A percentile compares a stretch with the other conserved stretches of the same genome.
phyloP scores from a whole-genome alignment of 2,888 invertebrate species.

The Amphipyra tragopoginis region DNA sequence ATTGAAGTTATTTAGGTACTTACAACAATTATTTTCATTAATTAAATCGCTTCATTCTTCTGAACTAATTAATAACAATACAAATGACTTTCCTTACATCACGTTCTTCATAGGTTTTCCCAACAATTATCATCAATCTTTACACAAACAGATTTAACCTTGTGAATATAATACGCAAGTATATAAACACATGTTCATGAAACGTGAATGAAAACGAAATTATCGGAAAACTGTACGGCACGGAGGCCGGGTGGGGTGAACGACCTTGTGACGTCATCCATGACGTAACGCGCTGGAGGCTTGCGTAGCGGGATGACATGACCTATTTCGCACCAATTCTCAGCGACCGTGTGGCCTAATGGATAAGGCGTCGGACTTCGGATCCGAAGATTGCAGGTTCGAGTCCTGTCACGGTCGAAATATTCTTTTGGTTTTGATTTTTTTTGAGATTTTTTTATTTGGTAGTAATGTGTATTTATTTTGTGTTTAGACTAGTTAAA shows the following conservation, averaged over 20 bases:
- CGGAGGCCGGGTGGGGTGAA: constrained; percentile 49
- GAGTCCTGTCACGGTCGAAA: constrained; percentile 90
- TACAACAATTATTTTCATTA: not conserved
- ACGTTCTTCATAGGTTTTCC: constrained; percentile 8
- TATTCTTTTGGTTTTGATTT: constrained; percentile 9
- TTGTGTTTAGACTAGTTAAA: too few species aligned
- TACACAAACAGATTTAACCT: constrained; percentile 27
- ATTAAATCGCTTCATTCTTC: not conserved
- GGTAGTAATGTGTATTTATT: not conserved
- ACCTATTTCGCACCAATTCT: constrained; percentile 65
- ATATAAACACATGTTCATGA: constrained; percentile 2
- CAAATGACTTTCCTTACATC: not conserved
- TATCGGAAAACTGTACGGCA: constrained; percentile 49
- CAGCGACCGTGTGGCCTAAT: constrained; percentile 91
- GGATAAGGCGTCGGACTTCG: constrained; percentile 93
- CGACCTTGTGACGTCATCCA: constrained; percentile 70
- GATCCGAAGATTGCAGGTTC: constrained; percentile 93
- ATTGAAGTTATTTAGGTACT: too few species aligned
- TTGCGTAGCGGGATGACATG: constrained; percentile 56
- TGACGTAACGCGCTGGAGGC: constrained; percentile 72
- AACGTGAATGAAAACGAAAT: constrained; percentile 46
- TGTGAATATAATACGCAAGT: constrained; percentile 10
- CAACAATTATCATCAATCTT: constrained; percentile 4
- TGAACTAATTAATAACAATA: not conserved
- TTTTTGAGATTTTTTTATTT: not conserved